These are phyloP conservation scores for Drosophila subquinaria DNA, from an alignment of 2,888 invertebrate species.

Conservation along the genomic window DNA sequence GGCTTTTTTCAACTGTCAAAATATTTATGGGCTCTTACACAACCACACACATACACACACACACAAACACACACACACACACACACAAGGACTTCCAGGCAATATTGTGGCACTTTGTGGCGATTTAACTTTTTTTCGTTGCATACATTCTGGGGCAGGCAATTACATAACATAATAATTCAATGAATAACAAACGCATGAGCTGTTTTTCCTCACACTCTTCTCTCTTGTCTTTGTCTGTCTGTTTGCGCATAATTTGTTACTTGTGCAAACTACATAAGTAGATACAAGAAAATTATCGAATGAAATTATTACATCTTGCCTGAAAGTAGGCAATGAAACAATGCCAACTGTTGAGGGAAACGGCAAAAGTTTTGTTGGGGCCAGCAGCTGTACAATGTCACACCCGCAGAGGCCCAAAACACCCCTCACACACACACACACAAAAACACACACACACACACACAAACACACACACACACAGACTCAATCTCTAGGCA, in stretches of 20 bases:
- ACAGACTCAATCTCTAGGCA: slow-evolving; percentile 1
- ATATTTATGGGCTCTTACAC: slow-evolving; percentile 66
- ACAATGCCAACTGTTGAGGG: slow-evolving; percentile 3
- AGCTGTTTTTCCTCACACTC: slow-evolving; percentile 1
- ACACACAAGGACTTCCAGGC: slow-evolving; percentile 8
- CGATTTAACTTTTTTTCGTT: slow-evolving; percentile 52
- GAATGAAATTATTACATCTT: slow-evolving; percentile 42
- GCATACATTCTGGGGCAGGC: slow-evolving; percentile 45
- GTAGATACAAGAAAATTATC: slow-evolving; percentile 38
- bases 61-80: slow-evolving; percentile 2
- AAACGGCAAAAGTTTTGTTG: slow-evolving; percentile 25
- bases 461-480: background rate
- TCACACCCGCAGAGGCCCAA: slow-evolving; percentile 10
- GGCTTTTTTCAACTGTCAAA: slow-evolving; percentile 53
- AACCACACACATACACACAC: background rate
- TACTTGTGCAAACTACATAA: slow-evolving; percentile 24
- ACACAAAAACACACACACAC: background rate
- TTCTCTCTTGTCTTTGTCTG: background rate
- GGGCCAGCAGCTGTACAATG: slow-evolving; percentile 31
- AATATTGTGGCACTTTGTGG: slow-evolving; percentile 58
- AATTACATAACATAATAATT: slow-evolving; percentile 73
- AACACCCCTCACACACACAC: background rate
- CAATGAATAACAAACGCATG: slow-evolving; percentile 66
- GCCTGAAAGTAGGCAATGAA: slow-evolving; percentile 30
- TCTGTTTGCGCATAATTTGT: slow-evolving; percentile 41